These are phyloP conservation scores for Pheosia tremula DNA, from an alignment of 2,888 invertebrate species.

Conservation along the genomic window DNA sequence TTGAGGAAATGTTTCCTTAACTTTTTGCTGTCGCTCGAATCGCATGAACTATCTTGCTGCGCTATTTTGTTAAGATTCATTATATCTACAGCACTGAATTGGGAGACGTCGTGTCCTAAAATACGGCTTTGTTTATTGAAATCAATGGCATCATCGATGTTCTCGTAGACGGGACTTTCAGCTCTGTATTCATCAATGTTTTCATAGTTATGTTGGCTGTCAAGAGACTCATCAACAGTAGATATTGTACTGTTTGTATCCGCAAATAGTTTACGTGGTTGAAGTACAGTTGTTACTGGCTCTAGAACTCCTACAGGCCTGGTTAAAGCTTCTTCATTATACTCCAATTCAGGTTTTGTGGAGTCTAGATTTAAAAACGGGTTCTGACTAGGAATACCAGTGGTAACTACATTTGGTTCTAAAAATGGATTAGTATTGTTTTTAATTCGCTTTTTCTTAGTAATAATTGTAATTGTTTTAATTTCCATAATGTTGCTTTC, in stretches of 20 bases:
- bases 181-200: slow-evolving; percentile 68
- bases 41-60: slow-evolving; percentile 58
- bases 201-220: slow-evolving; percentile 67
- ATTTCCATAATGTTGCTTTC: slow-evolving; percentile 83
- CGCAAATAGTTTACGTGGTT: slow-evolving; percentile 70
- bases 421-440: slow-evolving; percentile 77
- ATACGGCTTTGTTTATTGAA: slow-evolving; percentile 79
- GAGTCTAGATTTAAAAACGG: slow-evolving; percentile 58
- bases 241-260: slow-evolving; percentile 77
- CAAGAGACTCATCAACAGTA: slow-evolving; percentile 69
- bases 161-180: slow-evolving; percentile 74
- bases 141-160: slow-evolving; percentile 60
- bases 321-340: slow-evolving; percentile 53
- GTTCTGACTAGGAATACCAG: slow-evolving; percentile 44
- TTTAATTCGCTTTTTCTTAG: slow-evolving; percentile 66
- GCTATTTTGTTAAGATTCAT: slow-evolving; percentile 70
- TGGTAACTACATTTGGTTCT: slow-evolving; percentile 54
- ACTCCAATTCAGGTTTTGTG: slow-evolving; percentile 59
- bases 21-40: slow-evolving; percentile 69
- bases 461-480: slow-evolving; percentile 79
- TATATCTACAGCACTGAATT: slow-evolving; percentile 72
- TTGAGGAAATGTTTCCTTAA: slow-evolving; percentile 65
- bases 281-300: slow-evolving; percentile 42
- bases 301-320: slow-evolving; percentile 36
- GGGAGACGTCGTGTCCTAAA: slow-evolving; percentile 76